Evolutionary conservation across 2,797 vertebrate species (phyloP), one percentile per base, ranked within the genome.

Genomic region (Gymnothorax javanicus): DNA sequence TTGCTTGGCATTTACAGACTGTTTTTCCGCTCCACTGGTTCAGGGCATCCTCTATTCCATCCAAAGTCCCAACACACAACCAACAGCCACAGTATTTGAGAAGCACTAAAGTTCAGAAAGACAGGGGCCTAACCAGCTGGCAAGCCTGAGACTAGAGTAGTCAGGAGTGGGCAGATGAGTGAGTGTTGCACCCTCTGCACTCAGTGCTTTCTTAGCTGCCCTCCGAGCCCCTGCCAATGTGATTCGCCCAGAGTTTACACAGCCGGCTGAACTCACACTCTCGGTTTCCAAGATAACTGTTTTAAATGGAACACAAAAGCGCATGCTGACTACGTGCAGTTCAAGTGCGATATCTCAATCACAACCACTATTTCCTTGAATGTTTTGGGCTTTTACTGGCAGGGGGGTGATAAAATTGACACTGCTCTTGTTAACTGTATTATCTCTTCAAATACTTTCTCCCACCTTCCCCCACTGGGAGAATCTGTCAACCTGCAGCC

Each of bases 161-260:
- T 59, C 67, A 64, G 50, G 17, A 85, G 83, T 33, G 86, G 79
- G 54, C 59, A 73, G 27, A 79, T 71, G n/a, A n/a, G 85, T 59
- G 27, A 71, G 82, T 69, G 85, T 73, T 57, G 27, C 27, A 82
- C 56, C 64, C 71, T 60, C 54, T 58, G 50, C 50, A 67, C 83
- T 87, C 20, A 33, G 56, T 12, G 60, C 57, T 58, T n/a, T 60
- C 56, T 25, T n/a, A 60, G n/a, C 60, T 56, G n/a, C n/a, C 58
- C 56, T 27, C 23, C 52, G 27, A 8, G 5, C 58, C 57, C 60
- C 60, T 59, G 82, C 33, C 67, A 43, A 43, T 83, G 82, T 57
- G 57, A 33, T 83, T 59, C 77, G 33, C 88, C 43, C 73, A 54
- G 89, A 87, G 89, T 92, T 91, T 91, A 91, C 87, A 91, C 89